phyloP scores from a whole-genome alignment of 2,113 vertebrate genomes.

The Meles meles region DNA sequence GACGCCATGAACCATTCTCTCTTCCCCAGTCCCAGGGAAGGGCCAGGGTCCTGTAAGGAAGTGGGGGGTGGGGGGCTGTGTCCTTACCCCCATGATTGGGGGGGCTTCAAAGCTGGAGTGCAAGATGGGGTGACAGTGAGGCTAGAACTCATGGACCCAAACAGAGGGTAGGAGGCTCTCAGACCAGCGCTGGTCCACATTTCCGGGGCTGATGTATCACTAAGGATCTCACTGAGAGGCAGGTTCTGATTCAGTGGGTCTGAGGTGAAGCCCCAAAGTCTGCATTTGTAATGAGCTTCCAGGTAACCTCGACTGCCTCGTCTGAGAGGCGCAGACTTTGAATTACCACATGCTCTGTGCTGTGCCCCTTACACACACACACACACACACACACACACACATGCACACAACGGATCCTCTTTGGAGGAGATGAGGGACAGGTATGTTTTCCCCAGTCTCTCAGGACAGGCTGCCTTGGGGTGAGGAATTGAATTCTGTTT shows the following conservation, averaged over 20 bases:
- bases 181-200: background rate
- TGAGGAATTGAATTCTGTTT: background rate
- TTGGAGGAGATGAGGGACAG: background rate
- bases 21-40: background rate
- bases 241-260: background rate
- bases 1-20: background rate
- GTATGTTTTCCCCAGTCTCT: background rate
- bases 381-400: background rate
- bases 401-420: background rate
- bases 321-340: background rate
- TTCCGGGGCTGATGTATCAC: background rate
- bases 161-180: background rate
- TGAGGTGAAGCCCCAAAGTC: conserved; percentile 8
- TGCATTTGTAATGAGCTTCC: background rate
- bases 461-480: background rate
- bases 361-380: background rate
- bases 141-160: background rate
- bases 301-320: background rate
- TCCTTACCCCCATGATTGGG: background rate
- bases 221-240: background rate
- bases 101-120: background rate
- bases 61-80: background rate
- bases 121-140: too few relatives aligned
- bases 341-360: background rate
- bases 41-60: background rate